phyloP scores from a whole-genome alignment of 2,113 vertebrate genomes.

The Ondatra zibethicus region DNA sequence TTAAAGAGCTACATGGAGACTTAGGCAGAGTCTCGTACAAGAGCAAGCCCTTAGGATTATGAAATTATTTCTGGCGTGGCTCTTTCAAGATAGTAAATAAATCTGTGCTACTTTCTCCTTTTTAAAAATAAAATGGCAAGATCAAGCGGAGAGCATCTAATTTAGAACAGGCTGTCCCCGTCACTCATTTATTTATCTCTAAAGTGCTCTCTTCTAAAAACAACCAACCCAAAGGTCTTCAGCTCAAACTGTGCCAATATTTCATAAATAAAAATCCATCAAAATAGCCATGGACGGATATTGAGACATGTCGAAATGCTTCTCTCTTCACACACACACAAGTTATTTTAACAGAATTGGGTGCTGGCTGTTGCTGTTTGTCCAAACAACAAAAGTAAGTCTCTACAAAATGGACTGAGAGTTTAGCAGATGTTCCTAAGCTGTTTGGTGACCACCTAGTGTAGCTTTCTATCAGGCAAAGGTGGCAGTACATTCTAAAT shows the following conservation, averaged over 20 bases:
- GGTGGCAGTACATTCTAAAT: slow-evolving; percentile 70
- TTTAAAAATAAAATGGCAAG: slow-evolving; percentile 67
- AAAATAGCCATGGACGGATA: slow-evolving; percentile 64
- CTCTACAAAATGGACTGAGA: slow-evolving; percentile 73
- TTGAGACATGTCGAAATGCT: slow-evolving; percentile 61
- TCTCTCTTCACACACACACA: slow-evolving; percentile 69
- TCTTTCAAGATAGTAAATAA: slow-evolving; percentile 37
- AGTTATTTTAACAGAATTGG: slow-evolving; percentile 74
- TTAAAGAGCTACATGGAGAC: slow-evolving; percentile 18
- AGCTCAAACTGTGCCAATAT: slow-evolving; percentile 56
- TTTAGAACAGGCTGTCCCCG: slow-evolving; percentile 12
- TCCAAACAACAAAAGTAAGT: slow-evolving; percentile 82
- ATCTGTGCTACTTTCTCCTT: slow-evolving; percentile 44
- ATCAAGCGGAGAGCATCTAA: slow-evolving; percentile 20
- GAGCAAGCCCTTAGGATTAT: slow-evolving; percentile 35
- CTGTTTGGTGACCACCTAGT: slow-evolving; percentile 68
- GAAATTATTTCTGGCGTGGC: slow-evolving; percentile 64
- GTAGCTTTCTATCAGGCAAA: slow-evolving; percentile 74
- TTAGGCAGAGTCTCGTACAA: not conserved
- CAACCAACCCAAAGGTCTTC: not conserved
- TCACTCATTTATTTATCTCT: slow-evolving; percentile 28
- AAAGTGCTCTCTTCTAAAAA: slow-evolving; percentile 56
- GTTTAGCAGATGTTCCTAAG: slow-evolving; percentile 67
- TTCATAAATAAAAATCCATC: slow-evolving; percentile 70
- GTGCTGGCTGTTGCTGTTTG: slow-evolving; percentile 79